Conservation (phyloP, 1,140 invertebrate genomes). For the Watersipora subatra region DNA sequence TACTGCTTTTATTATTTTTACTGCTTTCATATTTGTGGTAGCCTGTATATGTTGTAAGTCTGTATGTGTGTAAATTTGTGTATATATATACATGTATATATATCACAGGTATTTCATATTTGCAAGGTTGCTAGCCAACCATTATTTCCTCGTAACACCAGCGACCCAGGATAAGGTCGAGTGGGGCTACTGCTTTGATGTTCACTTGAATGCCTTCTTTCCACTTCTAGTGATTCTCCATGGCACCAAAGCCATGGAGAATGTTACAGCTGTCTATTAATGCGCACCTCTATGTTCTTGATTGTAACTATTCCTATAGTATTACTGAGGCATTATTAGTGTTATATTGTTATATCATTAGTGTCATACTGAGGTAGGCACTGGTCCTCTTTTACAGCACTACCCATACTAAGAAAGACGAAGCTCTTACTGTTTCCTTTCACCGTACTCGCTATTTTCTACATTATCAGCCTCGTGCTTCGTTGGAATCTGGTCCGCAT, state of each 20-base stretch:
- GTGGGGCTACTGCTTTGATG: slow-evolving; percentile 97
- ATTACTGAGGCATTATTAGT: too few relatives aligned
- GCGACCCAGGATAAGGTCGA: slow-evolving; percentile 63
- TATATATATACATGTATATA: too few relatives aligned
- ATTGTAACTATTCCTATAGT: too few relatives aligned
- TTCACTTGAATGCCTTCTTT: slow-evolving; percentile 96
- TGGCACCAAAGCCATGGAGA: slow-evolving; percentile 52
- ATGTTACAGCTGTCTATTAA: too few relatives aligned
- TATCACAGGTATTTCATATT: too few relatives aligned
- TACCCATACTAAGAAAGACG: slow-evolving; percentile 78
- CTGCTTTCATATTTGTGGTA: too few relatives aligned
- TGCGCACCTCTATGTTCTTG: too few relatives aligned
- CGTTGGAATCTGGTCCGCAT: slow-evolving; percentile 42
- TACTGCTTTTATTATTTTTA: too few relatives aligned
- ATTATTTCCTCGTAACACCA: slow-evolving; percentile 53
- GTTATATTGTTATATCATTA: too few relatives aligned
- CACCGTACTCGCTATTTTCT: slow-evolving; percentile 62
- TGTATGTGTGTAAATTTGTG: too few relatives aligned
- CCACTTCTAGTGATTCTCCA: slow-evolving; percentile 85
- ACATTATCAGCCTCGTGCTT: slow-evolving; percentile 57
- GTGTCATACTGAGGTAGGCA: too few relatives aligned
- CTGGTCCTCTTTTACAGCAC: slow-evolving; percentile 54
- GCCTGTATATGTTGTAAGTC: too few relatives aligned
- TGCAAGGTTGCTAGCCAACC: slow-evolving; percentile 80
- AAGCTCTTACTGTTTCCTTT: slow-evolving; percentile 73